Evolutionary conservation across 1,140 invertebrate species (phyloP), one percentile per base, ranked within the genome.

Genomic region (Drosophila arizonae): DNA sequence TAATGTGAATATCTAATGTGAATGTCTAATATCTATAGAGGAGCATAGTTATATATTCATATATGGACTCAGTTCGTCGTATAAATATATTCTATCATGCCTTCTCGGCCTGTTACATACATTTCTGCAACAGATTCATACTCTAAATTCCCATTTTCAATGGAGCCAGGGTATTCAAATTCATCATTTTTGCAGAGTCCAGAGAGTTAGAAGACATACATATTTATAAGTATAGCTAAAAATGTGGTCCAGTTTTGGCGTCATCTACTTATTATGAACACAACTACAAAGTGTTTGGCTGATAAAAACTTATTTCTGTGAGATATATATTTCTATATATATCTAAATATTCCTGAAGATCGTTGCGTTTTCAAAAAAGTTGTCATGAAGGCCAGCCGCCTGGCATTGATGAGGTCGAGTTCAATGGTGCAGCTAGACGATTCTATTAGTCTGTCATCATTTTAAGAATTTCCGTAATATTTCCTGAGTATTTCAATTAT

Each of bases 401-500:
- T 87, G 82, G 65, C 82, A 87, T 82, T 84, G 72, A 62, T 54
- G 76, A 62, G 82, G 82, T 87, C 76, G 82, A 84, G 82, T 87
- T 87, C 82, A 86, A 82, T 86, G 82, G 52, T 60, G 55, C 54
- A 67, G 26, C 52, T 62, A 86, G 43, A 15, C 43, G 8, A 64
- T 68, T 11, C 21, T 51, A 69, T 72, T 67, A 69, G 52, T 60
- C 75, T 70, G n/a, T 15, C 43, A 46, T 17, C 50, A 71, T 50
- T 64, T 28, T n/a, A 9, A 50, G 41, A 46, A 21, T 57, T 60
- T 60, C 28, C 57, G 45, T 41, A 64, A 39, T 39, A 39, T 39
- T 39, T 39, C 10, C 36, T 3, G 3, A 39, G 11, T 11, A 36
- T 11, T 10, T 11, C 1, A 36, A 36, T 36, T 4, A 6, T 36